Conservation (phyloP, 1,140 invertebrate genomes). For the Cyphomyrmex costatus region DNA sequence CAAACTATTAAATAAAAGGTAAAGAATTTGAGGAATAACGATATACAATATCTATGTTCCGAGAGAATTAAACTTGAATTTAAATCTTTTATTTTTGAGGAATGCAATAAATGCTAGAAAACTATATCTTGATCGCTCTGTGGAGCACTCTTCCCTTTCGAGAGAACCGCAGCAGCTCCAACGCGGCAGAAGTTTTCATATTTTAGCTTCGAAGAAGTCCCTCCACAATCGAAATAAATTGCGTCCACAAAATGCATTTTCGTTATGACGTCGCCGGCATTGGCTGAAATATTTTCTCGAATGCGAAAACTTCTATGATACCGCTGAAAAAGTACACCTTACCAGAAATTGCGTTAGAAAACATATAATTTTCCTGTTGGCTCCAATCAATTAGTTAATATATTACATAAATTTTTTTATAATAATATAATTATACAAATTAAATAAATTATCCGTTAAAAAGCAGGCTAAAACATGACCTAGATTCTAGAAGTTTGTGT, state of each 20-base stretch:
- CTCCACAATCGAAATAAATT: slow-evolving; percentile 63
- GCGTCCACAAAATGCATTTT: slow-evolving; percentile 60
- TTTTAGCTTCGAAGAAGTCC: slow-evolving; percentile 53
- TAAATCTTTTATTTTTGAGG: slow-evolving; percentile 15
- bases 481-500: background rate
- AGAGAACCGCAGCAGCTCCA: background rate
- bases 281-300: slow-evolving; percentile 49
- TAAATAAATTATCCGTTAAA: slow-evolving; percentile 3
- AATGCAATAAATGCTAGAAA: slow-evolving; percentile 48
- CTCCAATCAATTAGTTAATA: slow-evolving; percentile 15
- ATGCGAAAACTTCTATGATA: slow-evolving; percentile 48
- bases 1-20: background rate
- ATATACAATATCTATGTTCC: background rate
- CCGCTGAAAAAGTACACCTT: background rate
- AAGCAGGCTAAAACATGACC: background rate
- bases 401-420: background rate
- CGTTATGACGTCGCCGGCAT: slow-evolving; percentile 36
- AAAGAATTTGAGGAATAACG: background rate
- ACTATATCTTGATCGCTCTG: slow-evolving; percentile 35
- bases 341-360: slow-evolving; percentile 44
- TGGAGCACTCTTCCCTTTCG: slow-evolving; percentile 7
- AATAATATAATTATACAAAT: slow-evolving; percentile 1
- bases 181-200: slow-evolving; percentile 56
- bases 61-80: background rate
- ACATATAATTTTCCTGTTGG: slow-evolving; percentile 31